Conservation (phyloP, 2,113 vertebrate species). For the Tylochromis polylepis region DNA sequence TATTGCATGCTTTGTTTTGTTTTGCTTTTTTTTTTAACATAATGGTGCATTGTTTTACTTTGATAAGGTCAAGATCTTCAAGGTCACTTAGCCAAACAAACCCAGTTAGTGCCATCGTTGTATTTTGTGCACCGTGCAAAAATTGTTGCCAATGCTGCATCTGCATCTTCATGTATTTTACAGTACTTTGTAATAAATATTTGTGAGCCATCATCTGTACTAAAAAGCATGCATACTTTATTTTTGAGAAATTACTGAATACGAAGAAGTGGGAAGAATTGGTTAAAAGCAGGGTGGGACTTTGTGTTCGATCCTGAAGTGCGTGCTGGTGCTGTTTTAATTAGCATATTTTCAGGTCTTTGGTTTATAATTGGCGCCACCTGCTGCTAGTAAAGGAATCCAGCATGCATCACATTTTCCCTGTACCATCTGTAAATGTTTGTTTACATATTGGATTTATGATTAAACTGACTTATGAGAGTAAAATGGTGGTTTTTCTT, state of each 20-base stretch:
- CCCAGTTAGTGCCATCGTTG: neutral
- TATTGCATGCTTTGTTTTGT: slow-evolving; percentile 24
- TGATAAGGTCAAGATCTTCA: slow-evolving; percentile 31
- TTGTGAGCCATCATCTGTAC: neutral
- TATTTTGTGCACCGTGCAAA: neutral
- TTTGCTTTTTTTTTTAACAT: neutral
- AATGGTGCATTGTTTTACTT: slow-evolving; percentile 17
- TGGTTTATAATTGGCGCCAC: slow-evolving; percentile 5
- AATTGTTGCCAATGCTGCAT: neutral
- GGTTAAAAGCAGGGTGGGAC: neutral
- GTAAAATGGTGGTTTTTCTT: neutral
- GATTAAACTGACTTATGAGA: neutral
- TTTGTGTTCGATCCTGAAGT: neutral
- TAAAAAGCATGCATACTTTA: neutral
- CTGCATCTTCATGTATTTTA: neutral
- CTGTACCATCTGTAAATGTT: neutral
- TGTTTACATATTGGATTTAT: neutral
- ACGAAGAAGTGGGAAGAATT: neutral
- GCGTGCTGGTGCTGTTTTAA: neutral
- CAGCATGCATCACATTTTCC: neutral
- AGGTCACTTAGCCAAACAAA: neutral
- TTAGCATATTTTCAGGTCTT: neutral
- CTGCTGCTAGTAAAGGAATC: neutral
- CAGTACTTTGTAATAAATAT: slow-evolving; percentile 17
- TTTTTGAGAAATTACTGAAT: neutral